A percentile compares a stretch with the other conserved stretches of the same genome.
phyloP scores from a whole-genome alignment of 2,113 vertebrate genomes.

The Protomyctophum bolini region DNA sequence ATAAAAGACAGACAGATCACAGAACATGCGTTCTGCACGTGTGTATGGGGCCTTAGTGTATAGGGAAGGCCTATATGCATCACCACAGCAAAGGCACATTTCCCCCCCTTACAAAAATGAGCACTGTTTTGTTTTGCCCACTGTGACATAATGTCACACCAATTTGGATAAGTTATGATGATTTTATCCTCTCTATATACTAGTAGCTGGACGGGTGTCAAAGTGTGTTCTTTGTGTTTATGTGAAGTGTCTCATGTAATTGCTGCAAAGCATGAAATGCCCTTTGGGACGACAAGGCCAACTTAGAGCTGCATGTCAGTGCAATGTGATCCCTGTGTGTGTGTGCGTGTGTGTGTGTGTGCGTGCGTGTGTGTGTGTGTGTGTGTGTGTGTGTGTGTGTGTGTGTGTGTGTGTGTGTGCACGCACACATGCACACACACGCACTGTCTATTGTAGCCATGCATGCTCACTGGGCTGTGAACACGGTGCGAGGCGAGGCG shows the following conservation, averaged over 20 bases:
- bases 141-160: neutral
- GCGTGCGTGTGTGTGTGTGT: slow-evolving; percentile 5
- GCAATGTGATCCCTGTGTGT: neutral
- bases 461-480: slow-evolving; percentile 42
- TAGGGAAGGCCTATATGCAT: neutral
- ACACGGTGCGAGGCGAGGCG: slow-evolving; percentile 14
- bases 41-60: too few species aligned
- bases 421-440: neutral
- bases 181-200: neutral
- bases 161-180: neutral
- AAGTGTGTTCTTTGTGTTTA: neutral
- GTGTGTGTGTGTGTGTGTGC: slow-evolving; percentile 17
- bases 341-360: slow-evolving; percentile 2
- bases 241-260: neutral
- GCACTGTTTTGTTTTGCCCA: neutral
- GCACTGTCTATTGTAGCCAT: slow-evolving; percentile 7
- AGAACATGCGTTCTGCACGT: too few species aligned
- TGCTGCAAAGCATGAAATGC: neutral
- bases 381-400: slow-evolving; percentile 11
- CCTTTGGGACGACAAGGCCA: neutral
- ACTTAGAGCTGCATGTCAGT: neutral
- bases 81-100: neutral
- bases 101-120: too few species aligned
- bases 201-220: neutral
- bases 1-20: too few species aligned